A percentile compares a stretch with the other conserved stretches of the same genome.
These are phyloP conservation scores for Echinarachnius parma DNA, from an alignment of 53 echinoderm and acorn worm genomes.

Conservation along the genomic window DNA sequence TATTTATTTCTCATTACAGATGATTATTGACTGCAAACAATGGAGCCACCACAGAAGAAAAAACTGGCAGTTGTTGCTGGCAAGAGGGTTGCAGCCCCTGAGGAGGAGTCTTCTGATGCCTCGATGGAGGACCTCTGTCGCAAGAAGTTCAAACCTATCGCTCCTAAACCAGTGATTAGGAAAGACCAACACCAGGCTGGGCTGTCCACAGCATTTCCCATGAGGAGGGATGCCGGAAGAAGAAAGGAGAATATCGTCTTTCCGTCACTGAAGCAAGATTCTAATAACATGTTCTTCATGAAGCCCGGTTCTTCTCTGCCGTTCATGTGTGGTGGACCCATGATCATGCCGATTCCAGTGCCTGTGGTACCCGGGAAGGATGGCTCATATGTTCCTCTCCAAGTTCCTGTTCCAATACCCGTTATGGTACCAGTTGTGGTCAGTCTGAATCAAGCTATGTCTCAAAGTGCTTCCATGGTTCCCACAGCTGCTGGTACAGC, in stretches of 20 bases:
- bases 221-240: slow-evolving; percentile 42
- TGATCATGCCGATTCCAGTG: slow-evolving; percentile 56
- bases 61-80: slow-evolving; percentile 38
- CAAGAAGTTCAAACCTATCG: slow-evolving; percentile 99
- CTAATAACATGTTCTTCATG: slow-evolving; percentile 23
- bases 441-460: slow-evolving; percentile 32
- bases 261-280: slow-evolving; percentile 25
- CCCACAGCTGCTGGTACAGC: background rate
- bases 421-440: slow-evolving; percentile 62
- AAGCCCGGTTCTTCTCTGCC: slow-evolving; percentile 37
- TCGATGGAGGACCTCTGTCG: slow-evolving; percentile 85
- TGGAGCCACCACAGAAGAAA: slow-evolving; percentile 28
- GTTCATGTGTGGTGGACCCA: slow-evolving; percentile 60
- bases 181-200: slow-evolving; percentile 95
- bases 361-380: slow-evolving; percentile 42
- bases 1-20: slow-evolving; percentile 6
- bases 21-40: background rate
- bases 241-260: slow-evolving; percentile 17
- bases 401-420: slow-evolving; percentile 58
- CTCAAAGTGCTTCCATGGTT: slow-evolving; percentile 17
- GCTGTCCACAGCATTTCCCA: slow-evolving; percentile 71
- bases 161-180: slow-evolving; percentile 89
- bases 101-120: slow-evolving; percentile 52
- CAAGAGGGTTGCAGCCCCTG: slow-evolving; percentile 3
- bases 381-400: slow-evolving; percentile 39